These are phyloP conservation scores for Entomyzon cyanotis DNA, from an alignment of 2,113 vertebrate genomes.

Conservation along the genomic window DNA sequence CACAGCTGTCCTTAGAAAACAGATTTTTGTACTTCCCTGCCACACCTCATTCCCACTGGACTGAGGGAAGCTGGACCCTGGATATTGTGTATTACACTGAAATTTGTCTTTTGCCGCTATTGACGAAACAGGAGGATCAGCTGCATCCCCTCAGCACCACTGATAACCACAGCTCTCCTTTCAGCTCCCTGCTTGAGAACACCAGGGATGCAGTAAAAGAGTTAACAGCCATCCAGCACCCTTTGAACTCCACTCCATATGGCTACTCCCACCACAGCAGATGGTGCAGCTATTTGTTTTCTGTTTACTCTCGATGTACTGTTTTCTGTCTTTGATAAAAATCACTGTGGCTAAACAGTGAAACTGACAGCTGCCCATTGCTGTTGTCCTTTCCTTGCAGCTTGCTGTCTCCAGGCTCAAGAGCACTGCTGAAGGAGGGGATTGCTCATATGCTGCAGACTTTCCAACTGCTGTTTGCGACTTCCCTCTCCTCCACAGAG, in stretches of 20 bases:
- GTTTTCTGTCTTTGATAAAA: conserved; percentile 31
- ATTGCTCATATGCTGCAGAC: conserved; percentile 51
- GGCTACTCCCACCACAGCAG: conserved; percentile 57
- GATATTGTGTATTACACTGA: rapidly evolving
- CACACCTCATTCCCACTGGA: background rate
- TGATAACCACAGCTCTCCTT: background rate
- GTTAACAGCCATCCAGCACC: background rate
- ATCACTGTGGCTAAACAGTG: conserved; percentile 15
- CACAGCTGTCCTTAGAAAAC: background rate
- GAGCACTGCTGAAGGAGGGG: background rate
- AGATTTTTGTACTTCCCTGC: rapidly evolving
- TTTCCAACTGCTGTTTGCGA: background rate
- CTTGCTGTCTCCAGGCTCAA: background rate
- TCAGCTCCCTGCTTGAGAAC: background rate
- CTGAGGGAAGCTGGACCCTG: background rate
- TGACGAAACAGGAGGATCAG: background rate
- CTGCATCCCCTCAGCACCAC: background rate
- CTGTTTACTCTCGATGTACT: conserved; percentile 2
- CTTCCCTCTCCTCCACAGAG: background rate
- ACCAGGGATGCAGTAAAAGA: background rate
- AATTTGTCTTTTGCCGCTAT: rapidly evolving
- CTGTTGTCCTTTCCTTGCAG: conserved; percentile 7
- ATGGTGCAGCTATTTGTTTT: conserved; percentile 34
- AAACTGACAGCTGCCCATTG: conserved; percentile 41
- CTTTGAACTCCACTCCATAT: conserved; percentile 46